phyloP scores from a whole-genome alignment of 2,113 vertebrate species.

The Xenus cinereus region DNA sequence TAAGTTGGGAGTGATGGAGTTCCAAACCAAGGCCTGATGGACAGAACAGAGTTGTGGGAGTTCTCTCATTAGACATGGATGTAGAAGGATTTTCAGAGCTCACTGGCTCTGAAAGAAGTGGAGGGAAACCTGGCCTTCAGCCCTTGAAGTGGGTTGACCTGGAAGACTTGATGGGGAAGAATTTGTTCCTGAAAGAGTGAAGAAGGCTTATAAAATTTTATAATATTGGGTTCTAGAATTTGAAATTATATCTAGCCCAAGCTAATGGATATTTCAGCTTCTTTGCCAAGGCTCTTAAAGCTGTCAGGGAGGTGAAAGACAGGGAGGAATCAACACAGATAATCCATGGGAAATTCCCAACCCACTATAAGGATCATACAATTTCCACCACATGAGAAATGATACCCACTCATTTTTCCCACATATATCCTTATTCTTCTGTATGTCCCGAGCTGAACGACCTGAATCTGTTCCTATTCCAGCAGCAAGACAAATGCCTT shows the following conservation, averaged over 20 bases:
- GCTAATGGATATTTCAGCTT: background rate
- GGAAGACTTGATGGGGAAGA: background rate
- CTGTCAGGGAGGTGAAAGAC: background rate
- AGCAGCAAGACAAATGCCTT: background rate
- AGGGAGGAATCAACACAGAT: background rate
- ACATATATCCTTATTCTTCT: background rate
- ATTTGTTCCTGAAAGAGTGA: background rate
- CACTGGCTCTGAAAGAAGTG: background rate
- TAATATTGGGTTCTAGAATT: background rate
- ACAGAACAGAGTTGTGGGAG: background rate
- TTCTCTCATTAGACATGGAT: accelerated
- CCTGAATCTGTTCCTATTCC: background rate
- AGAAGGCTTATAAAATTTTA: accelerated
- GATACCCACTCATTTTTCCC: background rate
- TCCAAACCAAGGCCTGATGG: background rate
- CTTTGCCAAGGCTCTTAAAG: background rate
- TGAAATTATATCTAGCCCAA: background rate
- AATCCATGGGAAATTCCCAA: background rate
- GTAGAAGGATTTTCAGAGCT: background rate
- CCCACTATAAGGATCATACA: background rate
- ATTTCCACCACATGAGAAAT: background rate
- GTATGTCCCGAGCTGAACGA: background rate
- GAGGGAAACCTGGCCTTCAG: background rate
- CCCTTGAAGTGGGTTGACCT: background rate
- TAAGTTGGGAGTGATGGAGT: background rate